Evolutionary conservation across 2,888 invertebrate genomes (phyloP).

Genomic region (Tribolium freemani): DNA sequence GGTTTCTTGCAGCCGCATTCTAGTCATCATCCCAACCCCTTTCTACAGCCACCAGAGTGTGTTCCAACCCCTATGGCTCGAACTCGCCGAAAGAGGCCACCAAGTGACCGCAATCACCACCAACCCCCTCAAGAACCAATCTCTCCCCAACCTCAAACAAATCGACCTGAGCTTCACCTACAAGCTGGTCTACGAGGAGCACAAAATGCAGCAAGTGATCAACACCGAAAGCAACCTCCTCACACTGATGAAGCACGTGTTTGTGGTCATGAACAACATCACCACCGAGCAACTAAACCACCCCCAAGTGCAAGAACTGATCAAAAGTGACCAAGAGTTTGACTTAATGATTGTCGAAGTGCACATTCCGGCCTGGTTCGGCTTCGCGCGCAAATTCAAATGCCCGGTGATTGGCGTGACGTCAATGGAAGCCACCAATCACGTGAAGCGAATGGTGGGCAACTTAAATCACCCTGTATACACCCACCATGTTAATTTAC

Average conservation of each 20-base stretch:
- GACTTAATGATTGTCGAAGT: slow-evolving; percentile 55
- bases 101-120: slow-evolving; percentile 68
- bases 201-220: slow-evolving; percentile 32
- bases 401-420: slow-evolving; percentile 55
- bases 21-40: slow-evolving; percentile 53
- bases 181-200: slow-evolving; percentile 24
- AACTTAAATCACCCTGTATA: slow-evolving; percentile 56
- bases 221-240: slow-evolving; percentile 32
- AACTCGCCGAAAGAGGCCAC: slow-evolving; percentile 69
- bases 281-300: slow-evolving; percentile 38
- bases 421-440: slow-evolving; percentile 50
- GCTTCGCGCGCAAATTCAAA: slow-evolving; percentile 52
- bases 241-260: slow-evolving; percentile 22
- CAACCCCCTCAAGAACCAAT: slow-evolving; percentile 64
- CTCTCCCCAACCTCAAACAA: slow-evolving; percentile 64
- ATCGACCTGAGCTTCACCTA: slow-evolving; percentile 61
- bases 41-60: slow-evolving; percentile 69
- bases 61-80: slow-evolving; percentile 67
- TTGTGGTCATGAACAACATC: slow-evolving; percentile 28
- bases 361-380: slow-evolving; percentile 48
- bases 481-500: slow-evolving; percentile 52
- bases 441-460: slow-evolving; percentile 51
- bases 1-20: slow-evolving; percentile 46
- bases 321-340: slow-evolving; percentile 52
- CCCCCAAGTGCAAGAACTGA: slow-evolving; percentile 49